phyloP scores from a whole-genome alignment of 2,888 invertebrate species.

The Stenichneumon culpator region DNA sequence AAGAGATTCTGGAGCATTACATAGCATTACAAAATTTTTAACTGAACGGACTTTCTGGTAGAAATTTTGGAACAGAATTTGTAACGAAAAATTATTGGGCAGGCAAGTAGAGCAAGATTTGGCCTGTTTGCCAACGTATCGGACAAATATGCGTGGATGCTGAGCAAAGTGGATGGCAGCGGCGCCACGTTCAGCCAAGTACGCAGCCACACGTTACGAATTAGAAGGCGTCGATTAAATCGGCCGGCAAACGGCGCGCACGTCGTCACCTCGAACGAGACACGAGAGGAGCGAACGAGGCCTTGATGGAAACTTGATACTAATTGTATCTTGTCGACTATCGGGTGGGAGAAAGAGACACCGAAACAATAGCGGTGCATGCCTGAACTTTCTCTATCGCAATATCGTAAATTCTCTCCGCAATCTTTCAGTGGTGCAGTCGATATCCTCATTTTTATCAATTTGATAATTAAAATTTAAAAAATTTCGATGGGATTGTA shows the following conservation, averaged over 20 bases:
- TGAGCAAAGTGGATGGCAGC: slow-evolving; percentile 16
- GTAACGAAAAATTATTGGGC: neutral
- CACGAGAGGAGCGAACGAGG: slow-evolving; percentile 76
- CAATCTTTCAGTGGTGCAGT: neutral
- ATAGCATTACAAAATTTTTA: neutral
- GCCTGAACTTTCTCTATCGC: neutral
- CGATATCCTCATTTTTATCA: neutral
- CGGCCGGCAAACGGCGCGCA: slow-evolving; percentile 15
- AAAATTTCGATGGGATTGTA: neutral
- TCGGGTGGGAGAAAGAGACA: slow-evolving; percentile 38
- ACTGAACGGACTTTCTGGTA: no score
- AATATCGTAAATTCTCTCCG: neutral
- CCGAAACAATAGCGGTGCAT: slow-evolving; percentile 18
- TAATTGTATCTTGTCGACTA: slow-evolving; percentile 76
- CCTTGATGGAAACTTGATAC: slow-evolving; percentile 82
- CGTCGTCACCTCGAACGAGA: slow-evolving; percentile 27
- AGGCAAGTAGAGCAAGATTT: neutral
- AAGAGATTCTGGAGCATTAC: neutral
- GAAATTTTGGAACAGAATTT: neutral
- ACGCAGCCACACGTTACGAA: slow-evolving; percentile 55
- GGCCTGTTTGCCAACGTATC: slow-evolving; percentile 1
- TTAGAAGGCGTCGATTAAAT: slow-evolving; percentile 68
- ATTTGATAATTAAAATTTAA: neutral
- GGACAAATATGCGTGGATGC: slow-evolving; percentile 26
- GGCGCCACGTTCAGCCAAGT: slow-evolving; percentile 66